Base-by-base conservation (phyloP, 2,888 invertebrate species). In the Oxycera nigricornis region DNA sequence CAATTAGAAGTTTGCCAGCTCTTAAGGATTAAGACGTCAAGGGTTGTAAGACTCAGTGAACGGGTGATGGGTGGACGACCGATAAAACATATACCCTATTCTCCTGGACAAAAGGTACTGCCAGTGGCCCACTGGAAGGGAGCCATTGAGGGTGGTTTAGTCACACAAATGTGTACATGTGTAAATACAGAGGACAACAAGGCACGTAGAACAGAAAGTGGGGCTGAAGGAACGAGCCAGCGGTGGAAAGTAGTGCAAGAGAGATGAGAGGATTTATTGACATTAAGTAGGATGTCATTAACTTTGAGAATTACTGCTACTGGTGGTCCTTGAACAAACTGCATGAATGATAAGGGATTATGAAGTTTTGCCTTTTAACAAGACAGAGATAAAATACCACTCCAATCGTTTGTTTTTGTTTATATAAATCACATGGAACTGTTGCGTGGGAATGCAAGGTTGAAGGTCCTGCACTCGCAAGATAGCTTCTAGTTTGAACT, bases 21-120 rank as follows among this genome's bases (percentile, higher is more conserved):
- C 68, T 68, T 50, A 24, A 68, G 68, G 68, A 68, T 68, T 68
- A 68, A 68, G 68, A 68, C 68, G 68, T 68, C 68, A 68, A 68
- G 68, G 68, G 68, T 68, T 68, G 68, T 50, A 68, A 30, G 50
- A 68, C 28, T 28, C 39, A 46, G 20, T 50, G 17, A 35, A 62
- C n/a, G 50, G 30, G 50, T 67, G 67, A 24, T 9, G 50, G 30
- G 50, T 67, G 67, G 41, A 26, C 14, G 46, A 50, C 35, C 35
- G 50, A 50, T 68, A 68, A 50, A 26, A 68, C 28, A 50, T 68
- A 28, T 28, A 46, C 46, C 3, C 68, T 30, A 68, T 68, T 17
- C 68, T 7, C 46, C 24, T 6, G 50, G 35, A 68, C 17, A 35
- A 50, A 30, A 68, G 39, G 52, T 2, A 31, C 6, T 6, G 11